Evolutionary conservation across 2,113 vertebrate species (phyloP).

Genomic region (Pluvialis apricaria): DNA sequence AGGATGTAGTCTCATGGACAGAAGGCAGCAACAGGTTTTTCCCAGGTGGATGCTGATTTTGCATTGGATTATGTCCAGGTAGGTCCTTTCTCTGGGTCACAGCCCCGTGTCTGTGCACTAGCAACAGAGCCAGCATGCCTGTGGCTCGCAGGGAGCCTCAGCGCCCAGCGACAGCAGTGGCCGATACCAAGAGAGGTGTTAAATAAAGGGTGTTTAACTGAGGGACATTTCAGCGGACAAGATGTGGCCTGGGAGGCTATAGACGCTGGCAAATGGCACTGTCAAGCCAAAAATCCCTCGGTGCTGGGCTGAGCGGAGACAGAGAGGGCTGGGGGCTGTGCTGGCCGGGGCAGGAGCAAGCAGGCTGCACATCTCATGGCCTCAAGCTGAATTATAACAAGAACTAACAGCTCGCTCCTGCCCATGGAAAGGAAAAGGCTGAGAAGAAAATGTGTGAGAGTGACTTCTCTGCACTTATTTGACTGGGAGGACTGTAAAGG

Average conservation of each 20-base stretch:
- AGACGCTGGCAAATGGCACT: neutral
- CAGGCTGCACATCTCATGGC: too few species aligned
- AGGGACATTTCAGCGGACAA: neutral
- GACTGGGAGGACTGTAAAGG: too few species aligned
- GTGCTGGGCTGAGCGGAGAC: neutral
- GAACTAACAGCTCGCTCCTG: neutral
- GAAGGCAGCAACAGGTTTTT: neutral
- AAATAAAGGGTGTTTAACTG: neutral
- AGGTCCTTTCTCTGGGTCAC: neutral
- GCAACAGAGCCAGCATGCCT: too few species aligned
- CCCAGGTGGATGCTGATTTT: neutral
- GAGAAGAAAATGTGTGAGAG: neutral
- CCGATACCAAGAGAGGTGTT: neutral
- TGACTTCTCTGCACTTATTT: too few species aligned
- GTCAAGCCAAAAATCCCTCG: neutral
- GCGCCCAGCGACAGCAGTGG: neutral
- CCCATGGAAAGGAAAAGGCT: neutral
- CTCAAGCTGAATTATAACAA: neutral
- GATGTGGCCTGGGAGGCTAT: neutral
- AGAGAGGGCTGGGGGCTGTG: neutral
- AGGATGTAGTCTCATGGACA: neutral
- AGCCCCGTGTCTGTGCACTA: neutral
- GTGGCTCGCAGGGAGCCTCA: neutral
- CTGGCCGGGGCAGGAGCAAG: neutral
- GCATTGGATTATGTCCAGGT: neutral